Conservation (phyloP, 1,140 invertebrate genomes). For the Papilio polytes region DNA sequence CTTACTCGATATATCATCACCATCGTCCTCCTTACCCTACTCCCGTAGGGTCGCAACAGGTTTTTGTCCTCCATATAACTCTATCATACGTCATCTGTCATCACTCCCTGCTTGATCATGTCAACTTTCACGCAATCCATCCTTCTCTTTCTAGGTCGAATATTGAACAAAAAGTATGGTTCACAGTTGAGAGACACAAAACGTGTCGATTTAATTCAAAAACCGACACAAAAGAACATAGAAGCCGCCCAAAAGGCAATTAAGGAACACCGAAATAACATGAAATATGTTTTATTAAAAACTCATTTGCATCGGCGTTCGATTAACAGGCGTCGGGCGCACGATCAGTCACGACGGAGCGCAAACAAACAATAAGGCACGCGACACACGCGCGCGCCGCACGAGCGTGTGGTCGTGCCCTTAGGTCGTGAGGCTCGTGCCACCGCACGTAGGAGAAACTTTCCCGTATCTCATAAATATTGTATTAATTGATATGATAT, state of each 20-base stretch:
- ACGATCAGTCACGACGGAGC: constrained; percentile 34
- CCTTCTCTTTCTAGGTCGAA: too few species aligned
- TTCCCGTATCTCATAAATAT: constrained; percentile 17
- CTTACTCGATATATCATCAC: too few species aligned
- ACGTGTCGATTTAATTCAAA: neutral
- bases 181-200: neutral
- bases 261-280: constrained; percentile 38
- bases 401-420: constrained; percentile 61
- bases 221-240: constrained; percentile 18
- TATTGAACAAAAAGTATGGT: neutral
- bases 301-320: constrained; percentile 51
- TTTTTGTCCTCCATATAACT: too few species aligned
- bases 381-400: constrained; percentile 63
- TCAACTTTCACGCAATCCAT: too few species aligned
- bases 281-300: constrained; percentile 45
- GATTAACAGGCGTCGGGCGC: constrained; percentile 51
- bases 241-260: constrained; percentile 45
- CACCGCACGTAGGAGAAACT: constrained; percentile 26
- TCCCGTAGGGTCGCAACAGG: too few species aligned
- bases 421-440: constrained; percentile 56
- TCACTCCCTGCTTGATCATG: too few species aligned
- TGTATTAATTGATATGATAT: constrained; percentile 24
- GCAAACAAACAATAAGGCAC: constrained; percentile 56
- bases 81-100: too few species aligned
- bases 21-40: too few species aligned